Conservation (phyloP, 2,113 vertebrate species). For the Dryoscopus gambensis region DNA sequence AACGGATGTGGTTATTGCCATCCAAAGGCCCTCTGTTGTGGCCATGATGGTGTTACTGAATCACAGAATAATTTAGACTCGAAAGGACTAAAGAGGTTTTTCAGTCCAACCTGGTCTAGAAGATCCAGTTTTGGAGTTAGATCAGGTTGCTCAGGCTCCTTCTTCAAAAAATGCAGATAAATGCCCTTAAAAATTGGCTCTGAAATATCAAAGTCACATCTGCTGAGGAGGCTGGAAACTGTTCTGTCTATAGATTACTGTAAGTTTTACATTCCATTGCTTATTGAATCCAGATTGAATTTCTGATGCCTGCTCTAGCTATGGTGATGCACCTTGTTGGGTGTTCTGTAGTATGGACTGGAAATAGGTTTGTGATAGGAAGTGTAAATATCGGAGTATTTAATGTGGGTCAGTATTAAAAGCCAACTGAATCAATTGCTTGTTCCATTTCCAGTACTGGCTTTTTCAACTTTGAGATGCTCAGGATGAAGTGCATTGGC, state of each 20-base stretch:
- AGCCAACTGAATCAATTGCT: neutral
- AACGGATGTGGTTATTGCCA: neutral
- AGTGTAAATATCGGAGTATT: neutral
- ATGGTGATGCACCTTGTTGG: neutral
- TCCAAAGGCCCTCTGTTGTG: neutral
- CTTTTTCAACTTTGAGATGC: neutral
- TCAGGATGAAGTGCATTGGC: neutral
- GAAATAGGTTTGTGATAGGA: neutral
- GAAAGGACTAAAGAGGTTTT: neutral
- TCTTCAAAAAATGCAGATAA: neutral
- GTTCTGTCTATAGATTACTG: neutral
- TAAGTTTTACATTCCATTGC: neutral
- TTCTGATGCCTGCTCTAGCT: neutral
- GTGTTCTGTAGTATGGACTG: neutral
- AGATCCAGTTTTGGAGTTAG: neutral
- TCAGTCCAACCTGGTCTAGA: neutral
- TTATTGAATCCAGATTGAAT: neutral
- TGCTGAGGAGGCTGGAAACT: neutral
- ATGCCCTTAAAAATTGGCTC: neutral
- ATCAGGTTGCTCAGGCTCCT: neutral
- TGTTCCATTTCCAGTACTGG: neutral
- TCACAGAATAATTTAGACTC: neutral
- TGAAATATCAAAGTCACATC: neutral
- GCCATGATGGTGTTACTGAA: neutral
- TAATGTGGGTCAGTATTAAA: neutral